Base-by-base conservation (phyloP, 2,113 vertebrate genomes). In the Oreocharis arfaki region DNA sequence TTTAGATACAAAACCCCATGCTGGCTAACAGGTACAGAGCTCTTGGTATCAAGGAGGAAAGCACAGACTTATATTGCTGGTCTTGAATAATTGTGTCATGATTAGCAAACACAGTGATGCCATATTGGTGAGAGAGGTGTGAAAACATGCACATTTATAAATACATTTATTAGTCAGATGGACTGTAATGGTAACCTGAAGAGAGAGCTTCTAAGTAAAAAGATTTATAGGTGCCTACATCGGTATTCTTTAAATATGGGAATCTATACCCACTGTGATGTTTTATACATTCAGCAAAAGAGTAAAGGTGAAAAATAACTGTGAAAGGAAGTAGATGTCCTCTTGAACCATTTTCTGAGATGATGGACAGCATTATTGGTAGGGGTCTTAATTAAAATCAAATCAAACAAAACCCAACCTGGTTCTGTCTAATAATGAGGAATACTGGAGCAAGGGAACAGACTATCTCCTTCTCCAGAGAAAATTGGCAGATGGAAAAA, bases 381-480 rank as follows among this genome's bases (percentile, higher is more conserved):
- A 69, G 73, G 22, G 32, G 76, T 96, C 90, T 95, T 92, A 93
- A 96, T 95, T 95, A 95, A 95, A 95, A 94, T 86, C 41, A 86
- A 88, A 68, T 68, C 56, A 83, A 95, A 85, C 77, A 46, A 91
- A 96, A 82, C 16, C 4, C 59, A 70, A 27, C 35, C 42, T 4
- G 6, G 73, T 96, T 88, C 52, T 47, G 75, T 92, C 83, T 79
- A 78, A 69, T 92, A 88, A 77, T 70, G 78, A 95, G 70, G 46
- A 91, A 10, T 79, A 63, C 14, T 2, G 3, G 65, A 83, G 67
- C 81, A 92, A 81, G 56, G 80, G 47, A 92, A 65, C 55, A 90
- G 81, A 86, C 70, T 85, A 80, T 74, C 64, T 94, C 49, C 41
- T 76, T 90, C 87, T 96, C 70, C 39, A 63, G 90, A 92, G 86